A percentile compares a stretch with the other conserved stretches of the same genome.
phyloP scores from a whole-genome alignment of 2,797 vertebrate species.

The Oceanodroma leucorhoa region DNA sequence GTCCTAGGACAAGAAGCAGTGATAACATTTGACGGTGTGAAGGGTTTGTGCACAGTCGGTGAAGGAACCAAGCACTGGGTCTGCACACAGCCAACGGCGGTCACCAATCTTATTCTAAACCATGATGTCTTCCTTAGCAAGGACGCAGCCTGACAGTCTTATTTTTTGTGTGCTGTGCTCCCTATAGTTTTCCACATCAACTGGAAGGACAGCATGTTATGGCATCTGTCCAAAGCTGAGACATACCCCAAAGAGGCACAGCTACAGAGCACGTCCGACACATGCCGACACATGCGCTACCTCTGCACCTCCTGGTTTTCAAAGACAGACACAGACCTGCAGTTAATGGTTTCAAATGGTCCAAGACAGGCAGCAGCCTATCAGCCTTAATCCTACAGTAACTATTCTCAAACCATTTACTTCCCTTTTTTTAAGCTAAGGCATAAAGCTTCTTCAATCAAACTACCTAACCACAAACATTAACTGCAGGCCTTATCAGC shows the following conservation, averaged over 20 bases:
- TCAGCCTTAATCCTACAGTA: not conserved
- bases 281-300: fast-evolving
- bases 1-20: not conserved
- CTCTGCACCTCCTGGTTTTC: not conserved
- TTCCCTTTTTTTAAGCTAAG: not conserved
- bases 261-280: not conserved
- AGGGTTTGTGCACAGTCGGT: not conserved
- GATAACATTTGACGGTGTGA: fast-evolving
- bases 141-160: not conserved
- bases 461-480: not conserved
- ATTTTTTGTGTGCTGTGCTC: not conserved
- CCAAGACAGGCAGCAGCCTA: not conserved
- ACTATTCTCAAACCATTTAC: not conserved
- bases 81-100: fast-evolving
- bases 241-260: not conserved
- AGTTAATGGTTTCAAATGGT: not conserved
- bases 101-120: not conserved
- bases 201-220: not conserved
- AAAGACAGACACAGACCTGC: not conserved
- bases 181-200: not conserved
- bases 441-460: not conserved
- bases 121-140: not conserved
- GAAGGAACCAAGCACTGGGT: not conserved
- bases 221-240: not conserved
- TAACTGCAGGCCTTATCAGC: not conserved